Evolutionary conservation across 1,140 invertebrate species (phyloP), one percentile per base, ranked within the genome.

Genomic region (Drosophila sucinea): DNA sequence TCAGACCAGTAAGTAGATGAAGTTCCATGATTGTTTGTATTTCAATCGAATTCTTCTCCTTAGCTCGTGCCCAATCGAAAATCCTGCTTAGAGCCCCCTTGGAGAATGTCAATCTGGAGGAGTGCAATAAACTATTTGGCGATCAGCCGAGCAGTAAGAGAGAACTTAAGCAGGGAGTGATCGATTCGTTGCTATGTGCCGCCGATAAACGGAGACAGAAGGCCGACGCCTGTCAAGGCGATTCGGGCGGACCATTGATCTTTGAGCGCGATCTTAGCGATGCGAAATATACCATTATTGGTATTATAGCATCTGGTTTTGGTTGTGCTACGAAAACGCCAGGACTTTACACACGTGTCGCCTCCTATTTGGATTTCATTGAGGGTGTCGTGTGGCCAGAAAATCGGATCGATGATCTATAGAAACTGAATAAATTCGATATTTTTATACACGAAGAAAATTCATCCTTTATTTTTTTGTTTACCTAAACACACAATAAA

Each of bases 201-300:
- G 93, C 93, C 0, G 94, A 94, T 8, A 40, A 17, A 1, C 56
- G 29, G 10, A 95, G 79, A 79, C 95, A 77, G 70, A 67, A 68
- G 51, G 94, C 58, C 10, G 95, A 95, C 73, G 94, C 94, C 0
- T 95, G 95, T 63, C 77, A 92, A 44, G 95, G 95, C 1, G 95
- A 96, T 79, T 95, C 94, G 1, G 95, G 95, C 1, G 95, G 95
- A 0, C 95, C 95, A 0, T 79, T 96, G n/a, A 90, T 94, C 10
- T 66, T 89, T 0, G 90, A 93, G 4, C 47, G 91, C 74, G 60
- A 83, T 68, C 64, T 66, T 30, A 56, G 75, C 1, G 68, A 67
- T 5, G 79, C 62, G 8, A 58, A 74, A 6, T 91, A 73, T 57
- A 74, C 60, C 58, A 83, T 91, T 1, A 73, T 93, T 23, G 95